Conservation (phyloP, 2,888 invertebrate species). For the Eristalis arbustorum region DNA sequence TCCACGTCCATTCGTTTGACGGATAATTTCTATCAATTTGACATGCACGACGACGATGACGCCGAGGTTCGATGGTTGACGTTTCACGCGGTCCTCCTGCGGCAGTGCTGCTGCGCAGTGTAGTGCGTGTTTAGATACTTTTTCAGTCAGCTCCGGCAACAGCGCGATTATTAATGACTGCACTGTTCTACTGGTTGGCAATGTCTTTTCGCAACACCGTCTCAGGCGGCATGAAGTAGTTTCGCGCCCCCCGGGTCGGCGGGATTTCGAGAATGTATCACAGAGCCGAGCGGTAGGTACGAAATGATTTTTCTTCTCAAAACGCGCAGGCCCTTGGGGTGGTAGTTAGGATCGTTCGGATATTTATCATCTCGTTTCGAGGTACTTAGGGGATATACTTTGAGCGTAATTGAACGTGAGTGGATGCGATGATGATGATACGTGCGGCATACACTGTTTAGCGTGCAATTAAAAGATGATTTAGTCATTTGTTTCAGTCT, state of each 20-base stretch:
- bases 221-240: neutral
- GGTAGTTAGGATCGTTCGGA: conserved; percentile 39
- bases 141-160: neutral
- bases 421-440: conserved; percentile 35
- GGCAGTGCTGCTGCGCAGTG: conserved; percentile 9
- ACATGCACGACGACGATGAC: conserved; percentile 52
- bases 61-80: neutral
- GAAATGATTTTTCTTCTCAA: conserved; percentile 43
- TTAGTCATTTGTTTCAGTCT: conserved; percentile 60
- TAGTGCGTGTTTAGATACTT: conserved; percentile 44
- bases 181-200: conserved; percentile 47
- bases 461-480: conserved; percentile 65
- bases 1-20: conserved; percentile 21
- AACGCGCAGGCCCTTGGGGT: conserved; percentile 49
- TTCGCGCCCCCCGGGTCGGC: conserved; percentile 4
- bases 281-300: conserved; percentile 23
- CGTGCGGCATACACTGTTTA: conserved; percentile 49
- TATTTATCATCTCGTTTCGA: conserved; percentile 59
- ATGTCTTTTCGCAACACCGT: conserved; percentile 60
- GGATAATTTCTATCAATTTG: conserved; percentile 67
- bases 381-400: conserved; percentile 31
- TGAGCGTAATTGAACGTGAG: conserved; percentile 50
- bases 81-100: conserved; percentile 14
- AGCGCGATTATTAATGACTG: conserved; percentile 52
- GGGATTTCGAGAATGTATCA: conserved; percentile 29